Percentiles rank a stretch among this genome's conserved stretches.
These are phyloP conservation scores for Streblospio benedicti DNA, from an alignment of 1,140 invertebrate genomes.

Conservation along the genomic window DNA sequence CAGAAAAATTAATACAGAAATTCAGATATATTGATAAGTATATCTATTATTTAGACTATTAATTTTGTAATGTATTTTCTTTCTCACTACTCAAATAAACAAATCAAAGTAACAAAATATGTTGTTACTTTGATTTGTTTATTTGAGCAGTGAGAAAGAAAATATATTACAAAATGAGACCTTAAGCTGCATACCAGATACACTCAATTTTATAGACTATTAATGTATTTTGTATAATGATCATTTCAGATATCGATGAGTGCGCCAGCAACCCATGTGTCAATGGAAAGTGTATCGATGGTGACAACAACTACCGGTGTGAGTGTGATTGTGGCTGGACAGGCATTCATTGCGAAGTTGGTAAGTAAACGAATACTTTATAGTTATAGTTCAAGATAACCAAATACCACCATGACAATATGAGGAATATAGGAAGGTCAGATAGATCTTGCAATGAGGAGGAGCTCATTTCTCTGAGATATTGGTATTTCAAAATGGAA, in stretches of 20 bases:
- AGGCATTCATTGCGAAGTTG: slow-evolving; percentile 39
- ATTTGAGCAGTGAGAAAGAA: no score
- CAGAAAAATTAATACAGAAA: no score
- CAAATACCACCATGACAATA: neutral
- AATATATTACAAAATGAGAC: no score
- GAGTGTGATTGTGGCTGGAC: slow-evolving; percentile 40
- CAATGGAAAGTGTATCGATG: slow-evolving; percentile 49
- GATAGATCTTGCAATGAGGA: neutral
- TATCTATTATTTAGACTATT: no score
- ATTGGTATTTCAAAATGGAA: neutral
- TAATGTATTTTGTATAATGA: no score
- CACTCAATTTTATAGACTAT: no score
- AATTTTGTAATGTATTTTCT: no score
- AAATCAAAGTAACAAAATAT: no score
- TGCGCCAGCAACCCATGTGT: slow-evolving; percentile 47
- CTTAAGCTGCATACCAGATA: no score
- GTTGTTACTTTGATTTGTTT: no score
- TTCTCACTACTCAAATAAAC: no score
- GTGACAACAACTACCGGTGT: slow-evolving; percentile 44
- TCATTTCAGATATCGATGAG: slow-evolving; percentile 34
- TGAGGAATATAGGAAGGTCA: neutral
- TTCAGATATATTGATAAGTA: no score
- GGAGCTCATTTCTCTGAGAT: neutral
- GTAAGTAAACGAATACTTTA: slow-evolving; percentile 31
- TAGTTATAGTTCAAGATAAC: neutral